These are phyloP conservation scores for Macropus fuliginosus DNA, from an alignment of 2,797 vertebrate genomes.

Conservation along the genomic window DNA sequence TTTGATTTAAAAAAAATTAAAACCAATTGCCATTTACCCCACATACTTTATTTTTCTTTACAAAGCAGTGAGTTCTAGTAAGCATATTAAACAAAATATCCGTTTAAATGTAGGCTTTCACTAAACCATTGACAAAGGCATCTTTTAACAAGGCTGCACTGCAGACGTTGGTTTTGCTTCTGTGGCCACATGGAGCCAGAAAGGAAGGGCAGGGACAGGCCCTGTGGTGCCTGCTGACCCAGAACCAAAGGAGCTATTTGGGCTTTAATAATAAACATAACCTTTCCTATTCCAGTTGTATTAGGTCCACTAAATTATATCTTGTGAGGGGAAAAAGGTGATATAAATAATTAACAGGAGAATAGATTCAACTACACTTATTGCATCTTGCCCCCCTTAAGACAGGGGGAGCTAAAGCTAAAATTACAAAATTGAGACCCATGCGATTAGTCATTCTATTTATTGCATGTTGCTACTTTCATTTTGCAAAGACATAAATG, in stretches of 20 bases:
- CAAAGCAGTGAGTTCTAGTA: not conserved
- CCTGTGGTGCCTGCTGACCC: conserved; percentile 3
- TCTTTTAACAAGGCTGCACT: not conserved
- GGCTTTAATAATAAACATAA: conserved; percentile 3
- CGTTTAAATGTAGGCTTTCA: not conserved
- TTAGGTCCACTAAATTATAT: not conserved
- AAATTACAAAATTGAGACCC: not conserved
- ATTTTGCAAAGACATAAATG: conserved; percentile 4
- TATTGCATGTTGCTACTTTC: conserved; percentile 4
- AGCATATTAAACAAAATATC: conserved; percentile 22
- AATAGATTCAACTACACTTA: conserved; percentile 18
- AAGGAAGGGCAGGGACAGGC: not conserved
- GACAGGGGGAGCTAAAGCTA: conserved; percentile 11
- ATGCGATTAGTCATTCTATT: not conserved
- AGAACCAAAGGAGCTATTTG: conserved; percentile 15
- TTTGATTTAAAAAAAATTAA: not conserved
- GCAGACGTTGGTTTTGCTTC: not conserved
- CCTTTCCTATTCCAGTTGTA: not conserved
- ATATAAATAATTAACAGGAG: conserved; percentile 22
- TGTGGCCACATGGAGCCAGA: not conserved
- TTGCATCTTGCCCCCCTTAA: not conserved
- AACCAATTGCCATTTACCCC: not conserved
- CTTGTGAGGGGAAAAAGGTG: conserved; percentile 5
- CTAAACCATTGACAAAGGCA: conserved; percentile 1
- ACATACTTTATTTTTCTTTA: not conserved